Evolutionary conservation across 2,797 vertebrate genomes (phyloP).

Genomic region (Bovichtus variegatus): DNA sequence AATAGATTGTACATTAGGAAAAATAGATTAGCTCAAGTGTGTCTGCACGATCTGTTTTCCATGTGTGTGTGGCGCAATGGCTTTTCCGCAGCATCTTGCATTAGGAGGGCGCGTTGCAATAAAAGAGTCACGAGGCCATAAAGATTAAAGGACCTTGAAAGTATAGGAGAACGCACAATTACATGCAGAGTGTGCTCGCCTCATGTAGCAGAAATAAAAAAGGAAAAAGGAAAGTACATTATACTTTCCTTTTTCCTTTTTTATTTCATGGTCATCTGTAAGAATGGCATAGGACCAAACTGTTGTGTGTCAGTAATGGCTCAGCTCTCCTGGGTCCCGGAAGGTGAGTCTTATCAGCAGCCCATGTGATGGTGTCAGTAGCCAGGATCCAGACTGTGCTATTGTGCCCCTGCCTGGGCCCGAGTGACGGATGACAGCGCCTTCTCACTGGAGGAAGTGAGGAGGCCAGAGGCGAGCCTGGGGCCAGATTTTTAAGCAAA

Average conservation of each 20-base stretch:
- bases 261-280: conserved; percentile 63
- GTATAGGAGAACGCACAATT: conserved; percentile 11
- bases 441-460: conserved; percentile 83
- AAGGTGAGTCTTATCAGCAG: conserved; percentile 88
- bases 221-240: too few relatives aligned
- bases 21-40: conserved; percentile 49
- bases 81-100: conserved; percentile 15
- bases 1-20: conserved; percentile 40
- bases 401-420: conserved; percentile 86
- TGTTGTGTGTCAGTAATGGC: conserved; percentile 75
- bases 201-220: too few relatives aligned
- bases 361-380: conserved; percentile 81
- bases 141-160: conserved; percentile 36
- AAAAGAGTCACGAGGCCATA: conserved; percentile 12
- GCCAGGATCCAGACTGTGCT: conserved; percentile 79
- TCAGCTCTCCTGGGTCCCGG: conserved; percentile 79
- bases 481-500: conserved; percentile 62
- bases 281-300: conserved; percentile 71
- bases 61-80: neutral
- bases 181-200: conserved; percentile 14
- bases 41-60: conserved; percentile 16
- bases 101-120: neutral
- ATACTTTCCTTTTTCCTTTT: too few relatives aligned
- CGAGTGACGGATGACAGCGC: conserved; percentile 86
- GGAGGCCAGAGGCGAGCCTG: conserved; percentile 77